Evolutionary conservation across 2,888 invertebrate genomes (phyloP).

Genomic region (Drosophila falleni): DNA sequence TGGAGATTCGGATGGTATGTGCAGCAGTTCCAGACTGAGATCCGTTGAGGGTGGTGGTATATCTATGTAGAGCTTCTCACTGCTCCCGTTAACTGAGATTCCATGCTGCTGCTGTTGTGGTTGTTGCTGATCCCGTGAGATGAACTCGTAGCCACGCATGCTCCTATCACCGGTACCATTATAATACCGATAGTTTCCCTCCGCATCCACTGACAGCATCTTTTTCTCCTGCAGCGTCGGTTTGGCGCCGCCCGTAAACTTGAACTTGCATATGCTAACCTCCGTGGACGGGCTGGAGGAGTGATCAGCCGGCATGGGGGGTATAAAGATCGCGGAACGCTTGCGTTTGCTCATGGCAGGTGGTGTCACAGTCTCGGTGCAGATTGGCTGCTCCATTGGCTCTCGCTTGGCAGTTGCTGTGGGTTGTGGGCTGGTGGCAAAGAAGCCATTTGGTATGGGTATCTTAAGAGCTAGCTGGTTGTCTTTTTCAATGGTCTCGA

Average conservation of each 20-base stretch:
- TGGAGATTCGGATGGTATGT: constrained; percentile 83
- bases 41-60: constrained; percentile 84
- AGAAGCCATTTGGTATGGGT: constrained; percentile 79
- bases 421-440: constrained; percentile 48
- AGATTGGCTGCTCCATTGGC: constrained; percentile 32
- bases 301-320: constrained; percentile 91
- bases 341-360: constrained; percentile 85
- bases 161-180: constrained; percentile 92
- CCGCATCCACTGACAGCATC: constrained; percentile 95
- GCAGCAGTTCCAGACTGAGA: constrained; percentile 83
- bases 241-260: constrained; percentile 96
- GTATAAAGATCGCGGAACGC: constrained; percentile 93
- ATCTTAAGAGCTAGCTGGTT: constrained; percentile 84
- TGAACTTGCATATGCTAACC: constrained; percentile 96
- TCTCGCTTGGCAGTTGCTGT: constrained; percentile 26
- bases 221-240: constrained; percentile 96
- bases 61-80: constrained; percentile 85
- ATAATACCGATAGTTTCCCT: constrained; percentile 95
- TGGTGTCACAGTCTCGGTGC: constrained; percentile 61
- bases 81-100: constrained; percentile 58
- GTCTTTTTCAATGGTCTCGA: constrained; percentile 85
- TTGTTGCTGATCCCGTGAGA: constrained; percentile 90
- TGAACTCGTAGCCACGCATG: constrained; percentile 89
- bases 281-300: constrained; percentile 92
- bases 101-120: constrained; percentile 80